These are phyloP conservation scores for Takifugu ocellatus DNA, from an alignment of 2,797 vertebrate genomes.

Conservation along the genomic window DNA sequence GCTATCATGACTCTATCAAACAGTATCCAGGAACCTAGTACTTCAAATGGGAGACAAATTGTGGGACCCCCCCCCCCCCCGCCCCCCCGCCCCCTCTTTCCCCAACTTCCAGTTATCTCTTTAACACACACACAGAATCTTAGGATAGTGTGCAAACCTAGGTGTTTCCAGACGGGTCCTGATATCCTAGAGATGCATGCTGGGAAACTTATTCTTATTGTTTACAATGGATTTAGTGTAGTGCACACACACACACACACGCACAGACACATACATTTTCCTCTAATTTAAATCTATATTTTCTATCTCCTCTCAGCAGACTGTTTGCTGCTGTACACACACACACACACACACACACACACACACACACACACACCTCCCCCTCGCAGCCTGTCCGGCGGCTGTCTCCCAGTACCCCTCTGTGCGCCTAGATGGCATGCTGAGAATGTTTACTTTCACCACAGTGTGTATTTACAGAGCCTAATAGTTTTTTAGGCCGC, in stretches of 20 bases:
- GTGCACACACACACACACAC: conserved; percentile 3
- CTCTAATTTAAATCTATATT: conserved; percentile 54
- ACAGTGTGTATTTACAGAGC: conserved; percentile 78
- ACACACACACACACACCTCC: conserved; percentile 39
- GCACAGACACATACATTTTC: conserved; percentile 36
- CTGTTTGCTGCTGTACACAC: conserved; percentile 49
- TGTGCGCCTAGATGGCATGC: conserved; percentile 72
- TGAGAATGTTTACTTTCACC: conserved; percentile 77
- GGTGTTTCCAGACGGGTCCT: conserved; percentile 27
- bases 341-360: conserved; percentile 26
- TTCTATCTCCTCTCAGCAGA: conserved; percentile 50
- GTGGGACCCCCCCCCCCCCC: neutral
- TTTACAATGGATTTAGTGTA: conserved; percentile 34
- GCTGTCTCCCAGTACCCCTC: conserved; percentile 74
- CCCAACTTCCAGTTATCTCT: too few relatives aligned
- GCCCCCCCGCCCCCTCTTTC: too few relatives aligned
- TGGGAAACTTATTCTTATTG: conserved; percentile 45
- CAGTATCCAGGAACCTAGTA: conserved; percentile 29
- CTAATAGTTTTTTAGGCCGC: conserved; percentile 78
- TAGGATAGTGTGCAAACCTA: conserved; percentile 31
- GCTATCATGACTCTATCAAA: conserved; percentile 30
- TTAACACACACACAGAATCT: conserved; percentile 3
- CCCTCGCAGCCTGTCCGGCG: conserved; percentile 55
- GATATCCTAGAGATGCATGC: conserved; percentile 31
- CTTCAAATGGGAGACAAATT: conserved; percentile 28